These are phyloP conservation scores for Dermolepida albohirtum DNA, from an alignment of 2,888 invertebrate species.

Conservation along the genomic window DNA sequence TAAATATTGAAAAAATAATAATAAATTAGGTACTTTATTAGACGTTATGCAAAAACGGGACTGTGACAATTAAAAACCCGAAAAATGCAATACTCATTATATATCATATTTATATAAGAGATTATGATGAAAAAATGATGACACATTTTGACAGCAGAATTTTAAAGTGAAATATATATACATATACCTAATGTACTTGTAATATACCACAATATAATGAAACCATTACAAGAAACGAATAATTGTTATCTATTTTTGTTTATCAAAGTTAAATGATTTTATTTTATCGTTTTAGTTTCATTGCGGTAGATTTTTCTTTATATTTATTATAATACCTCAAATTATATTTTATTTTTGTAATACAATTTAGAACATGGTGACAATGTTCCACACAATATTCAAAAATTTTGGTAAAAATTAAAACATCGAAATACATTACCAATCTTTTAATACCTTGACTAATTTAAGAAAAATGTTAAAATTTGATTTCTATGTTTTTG, in stretches of 20 bases:
- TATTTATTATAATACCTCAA: not conserved
- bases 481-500: no score
- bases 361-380: no score
- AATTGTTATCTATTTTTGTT: conserved; percentile 1
- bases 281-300: conserved; percentile 10
- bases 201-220: conserved; percentile 13
- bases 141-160: conserved; percentile 24
- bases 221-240: conserved; percentile 9
- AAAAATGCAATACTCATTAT: conserved; percentile 34
- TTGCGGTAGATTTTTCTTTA: not conserved
- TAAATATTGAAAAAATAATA: not conserved
- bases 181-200: not conserved
- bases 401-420: no score
- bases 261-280: conserved; percentile 4
- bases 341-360: no score
- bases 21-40: conserved; percentile 14
- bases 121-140: not conserved
- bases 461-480: no score
- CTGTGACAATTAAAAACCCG: not conserved
- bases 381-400: no score
- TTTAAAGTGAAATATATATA: not conserved
- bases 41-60: conserved; percentile 25
- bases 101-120: conserved; percentile 24
- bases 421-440: no score
- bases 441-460: no score